Percentiles rank a stretch among this genome's conserved stretches.
Evolutionary conservation across 2,888 invertebrate species (phyloP).

Genomic region (Plebejus melissa): DNA sequence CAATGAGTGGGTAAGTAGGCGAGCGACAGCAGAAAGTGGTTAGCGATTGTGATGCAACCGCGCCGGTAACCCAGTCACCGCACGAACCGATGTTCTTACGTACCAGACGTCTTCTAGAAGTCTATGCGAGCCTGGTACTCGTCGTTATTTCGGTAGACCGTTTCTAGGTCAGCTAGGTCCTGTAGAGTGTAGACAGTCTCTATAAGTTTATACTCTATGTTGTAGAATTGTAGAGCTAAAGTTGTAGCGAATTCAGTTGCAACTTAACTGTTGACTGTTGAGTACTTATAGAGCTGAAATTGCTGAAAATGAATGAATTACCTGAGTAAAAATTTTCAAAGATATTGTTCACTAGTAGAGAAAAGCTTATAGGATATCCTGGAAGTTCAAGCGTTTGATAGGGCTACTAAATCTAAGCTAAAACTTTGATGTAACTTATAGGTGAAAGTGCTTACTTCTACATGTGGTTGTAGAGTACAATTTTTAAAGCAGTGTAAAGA

Average conservation of each 20-base stretch:
- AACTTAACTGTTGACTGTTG: background rate
- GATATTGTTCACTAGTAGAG: no score
- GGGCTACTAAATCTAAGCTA: background rate
- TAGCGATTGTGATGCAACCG: conserved; percentile 63
- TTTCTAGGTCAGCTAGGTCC: conserved; percentile 13
- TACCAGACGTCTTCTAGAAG: conserved; percentile 6
- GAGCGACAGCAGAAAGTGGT: conserved; percentile 77
- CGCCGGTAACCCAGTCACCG: conserved; percentile 73
- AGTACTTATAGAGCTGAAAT: no score
- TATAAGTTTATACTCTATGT: background rate
- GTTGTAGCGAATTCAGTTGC: background rate
- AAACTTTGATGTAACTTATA: background rate
- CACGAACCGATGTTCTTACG: conserved; percentile 32
- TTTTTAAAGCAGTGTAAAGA: background rate
- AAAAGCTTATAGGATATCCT: background rate
- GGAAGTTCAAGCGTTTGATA: background rate
- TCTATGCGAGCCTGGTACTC: background rate
- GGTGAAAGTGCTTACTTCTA: background rate
- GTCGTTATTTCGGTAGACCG: conserved; percentile 10
- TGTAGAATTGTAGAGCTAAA: background rate
- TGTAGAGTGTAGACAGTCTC: background rate
- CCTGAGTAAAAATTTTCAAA: no score
- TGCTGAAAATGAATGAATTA: no score
- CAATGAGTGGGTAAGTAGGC: conserved; percentile 76
- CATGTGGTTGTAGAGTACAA: background rate